These are phyloP conservation scores for Cebus imitator DNA, from an alignment of 2,113 vertebrate species.

Conservation along the genomic window DNA sequence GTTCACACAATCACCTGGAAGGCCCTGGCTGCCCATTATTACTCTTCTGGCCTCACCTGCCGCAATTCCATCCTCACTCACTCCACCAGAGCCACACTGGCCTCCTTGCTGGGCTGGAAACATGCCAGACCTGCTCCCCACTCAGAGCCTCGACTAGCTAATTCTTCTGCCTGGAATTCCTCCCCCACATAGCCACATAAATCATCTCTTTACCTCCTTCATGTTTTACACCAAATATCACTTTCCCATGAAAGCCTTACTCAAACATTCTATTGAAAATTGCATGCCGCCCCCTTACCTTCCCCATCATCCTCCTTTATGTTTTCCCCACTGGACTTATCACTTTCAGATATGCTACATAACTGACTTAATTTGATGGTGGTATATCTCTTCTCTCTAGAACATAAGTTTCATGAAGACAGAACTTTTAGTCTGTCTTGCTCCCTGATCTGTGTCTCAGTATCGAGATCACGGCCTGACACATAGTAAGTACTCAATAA, in stretches of 20 bases:
- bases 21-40: neutral
- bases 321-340: neutral
- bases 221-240: neutral
- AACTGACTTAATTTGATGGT: neutral
- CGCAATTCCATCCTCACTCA: neutral
- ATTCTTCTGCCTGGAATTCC: neutral
- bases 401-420: neutral
- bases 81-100: neutral
- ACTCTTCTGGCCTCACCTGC: neutral
- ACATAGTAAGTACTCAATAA: neutral
- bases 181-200: neutral
- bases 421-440: neutral
- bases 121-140: neutral
- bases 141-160: neutral
- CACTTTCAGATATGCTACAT: neutral
- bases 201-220: neutral
- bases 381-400: neutral
- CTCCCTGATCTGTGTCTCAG: neutral
- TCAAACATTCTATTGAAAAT: neutral
- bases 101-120: neutral
- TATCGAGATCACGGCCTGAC: neutral
- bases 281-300: neutral
- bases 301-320: neutral
- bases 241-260: neutral
- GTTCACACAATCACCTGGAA: neutral